Percentiles rank a stretch among this genome's conserved stretches.
phyloP scores from a whole-genome alignment of 1,140 invertebrate species.

The Tribolium castaneum region DNA sequence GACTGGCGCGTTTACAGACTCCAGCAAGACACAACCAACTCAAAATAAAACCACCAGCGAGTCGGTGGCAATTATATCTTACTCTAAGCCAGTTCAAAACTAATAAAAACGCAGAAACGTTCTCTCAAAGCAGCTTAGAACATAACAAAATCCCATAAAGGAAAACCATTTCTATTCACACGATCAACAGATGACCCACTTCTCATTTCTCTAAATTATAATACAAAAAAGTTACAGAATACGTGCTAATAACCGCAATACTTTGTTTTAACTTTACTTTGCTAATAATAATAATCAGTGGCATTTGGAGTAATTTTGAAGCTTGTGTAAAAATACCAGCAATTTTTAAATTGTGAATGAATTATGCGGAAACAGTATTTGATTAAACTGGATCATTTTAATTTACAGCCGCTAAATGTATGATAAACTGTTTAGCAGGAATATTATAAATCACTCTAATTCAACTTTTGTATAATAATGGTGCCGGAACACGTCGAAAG shows the following conservation, averaged over 20 bases:
- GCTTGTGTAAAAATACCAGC: background rate
- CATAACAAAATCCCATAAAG: no score
- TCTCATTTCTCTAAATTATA: no score
- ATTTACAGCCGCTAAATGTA: background rate
- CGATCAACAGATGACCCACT: no score
- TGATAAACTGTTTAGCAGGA: background rate
- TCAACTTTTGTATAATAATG: background rate
- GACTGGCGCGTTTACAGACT: background rate
- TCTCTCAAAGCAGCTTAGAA: no score
- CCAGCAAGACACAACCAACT: background rate
- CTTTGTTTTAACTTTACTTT: no score
- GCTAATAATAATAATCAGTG: no score
- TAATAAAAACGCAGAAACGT: no score
- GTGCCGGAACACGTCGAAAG: background rate
- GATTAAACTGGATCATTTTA: background rate
- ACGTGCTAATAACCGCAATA: no score
- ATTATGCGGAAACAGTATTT: background rate
- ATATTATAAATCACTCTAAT: background rate
- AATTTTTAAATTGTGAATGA: background rate
- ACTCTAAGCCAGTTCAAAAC: no score
- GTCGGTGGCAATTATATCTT: background rate
- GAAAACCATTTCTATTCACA: no score
- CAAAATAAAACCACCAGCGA: background rate
- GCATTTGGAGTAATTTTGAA: no score
- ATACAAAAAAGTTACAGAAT: no score